These are phyloP conservation scores for Chaetorhynchus papuensis DNA, from an alignment of 2,113 vertebrate genomes.

Conservation along the genomic window DNA sequence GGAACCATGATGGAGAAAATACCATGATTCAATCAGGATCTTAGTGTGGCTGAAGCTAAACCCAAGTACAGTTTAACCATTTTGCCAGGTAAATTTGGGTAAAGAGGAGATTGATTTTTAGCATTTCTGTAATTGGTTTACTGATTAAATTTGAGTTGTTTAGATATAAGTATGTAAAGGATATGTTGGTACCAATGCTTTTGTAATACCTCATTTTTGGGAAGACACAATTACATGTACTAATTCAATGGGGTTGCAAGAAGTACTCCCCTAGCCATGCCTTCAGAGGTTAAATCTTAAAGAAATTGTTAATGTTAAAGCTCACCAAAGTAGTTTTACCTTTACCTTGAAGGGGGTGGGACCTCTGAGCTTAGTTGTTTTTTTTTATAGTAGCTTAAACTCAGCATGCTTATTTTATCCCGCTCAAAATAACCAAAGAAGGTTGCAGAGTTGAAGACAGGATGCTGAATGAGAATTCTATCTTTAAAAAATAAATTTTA, in stretches of 20 bases:
- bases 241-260: background rate
- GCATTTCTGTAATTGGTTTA: background rate
- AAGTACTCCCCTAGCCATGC: background rate
- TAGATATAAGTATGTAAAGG: background rate
- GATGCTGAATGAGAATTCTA: background rate
- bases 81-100: background rate
- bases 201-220: background rate
- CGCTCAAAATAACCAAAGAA: conserved; percentile 34
- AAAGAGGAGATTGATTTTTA: background rate
- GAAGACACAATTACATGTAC: background rate
- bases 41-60: background rate
- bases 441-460: background rate
- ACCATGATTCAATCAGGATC: background rate
- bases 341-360: background rate
- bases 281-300: background rate
- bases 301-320: background rate
- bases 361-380: background rate
- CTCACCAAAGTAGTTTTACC: background rate
- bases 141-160: background rate
- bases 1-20: background rate
- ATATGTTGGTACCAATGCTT: background rate
- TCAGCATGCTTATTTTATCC: conserved; percentile 38
- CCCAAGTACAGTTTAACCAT: background rate
- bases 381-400: background rate
- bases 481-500: background rate